These are phyloP conservation scores for Diorhabda sublineata DNA, from an alignment of 1,140 invertebrate genomes.

Conservation along the genomic window DNA sequence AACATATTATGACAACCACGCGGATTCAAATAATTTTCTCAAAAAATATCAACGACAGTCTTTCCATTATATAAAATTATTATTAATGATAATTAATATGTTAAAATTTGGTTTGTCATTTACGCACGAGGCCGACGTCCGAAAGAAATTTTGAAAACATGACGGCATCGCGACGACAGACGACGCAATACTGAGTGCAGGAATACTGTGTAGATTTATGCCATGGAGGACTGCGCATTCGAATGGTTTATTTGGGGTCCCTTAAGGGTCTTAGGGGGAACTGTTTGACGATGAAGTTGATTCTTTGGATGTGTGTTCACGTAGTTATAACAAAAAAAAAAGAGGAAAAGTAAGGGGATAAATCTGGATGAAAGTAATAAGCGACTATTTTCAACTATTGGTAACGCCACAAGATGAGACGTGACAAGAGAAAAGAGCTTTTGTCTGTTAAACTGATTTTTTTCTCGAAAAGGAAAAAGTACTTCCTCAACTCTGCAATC, in stretches of 20 bases:
- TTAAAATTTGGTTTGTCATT: not conserved
- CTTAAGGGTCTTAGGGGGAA: slow-evolving; percentile 16
- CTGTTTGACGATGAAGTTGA: slow-evolving; percentile 14
- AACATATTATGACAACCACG: not conserved
- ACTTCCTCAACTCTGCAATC: too few relatives aligned
- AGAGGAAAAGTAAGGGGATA: not conserved
- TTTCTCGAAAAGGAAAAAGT: too few relatives aligned
- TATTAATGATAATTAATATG: not conserved
- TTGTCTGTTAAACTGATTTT: too few relatives aligned
- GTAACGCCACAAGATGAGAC: too few relatives aligned
- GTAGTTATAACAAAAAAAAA: not conserved
- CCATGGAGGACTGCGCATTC: slow-evolving; percentile 16
- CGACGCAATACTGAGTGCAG: slow-evolving; percentile 33
- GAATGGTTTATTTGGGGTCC: slow-evolving; percentile 15
- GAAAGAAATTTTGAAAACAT: slow-evolving; percentile 6
- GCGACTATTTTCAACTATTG: not conserved
- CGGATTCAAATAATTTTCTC: not conserved
- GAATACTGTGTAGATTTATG: slow-evolving; percentile 10
- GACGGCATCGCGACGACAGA: slow-evolving; percentile 30
- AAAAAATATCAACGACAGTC: not conserved
- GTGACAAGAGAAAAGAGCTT: too few relatives aligned
- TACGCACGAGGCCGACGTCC: slow-evolving; percentile 14
- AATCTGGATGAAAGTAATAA: slow-evolving; percentile 2
- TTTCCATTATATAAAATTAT: not conserved
- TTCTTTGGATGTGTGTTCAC: slow-evolving; percentile 9